These are phyloP conservation scores for Archips xylosteana DNA, from an alignment of 2,888 invertebrate genomes.

Conservation along the genomic window DNA sequence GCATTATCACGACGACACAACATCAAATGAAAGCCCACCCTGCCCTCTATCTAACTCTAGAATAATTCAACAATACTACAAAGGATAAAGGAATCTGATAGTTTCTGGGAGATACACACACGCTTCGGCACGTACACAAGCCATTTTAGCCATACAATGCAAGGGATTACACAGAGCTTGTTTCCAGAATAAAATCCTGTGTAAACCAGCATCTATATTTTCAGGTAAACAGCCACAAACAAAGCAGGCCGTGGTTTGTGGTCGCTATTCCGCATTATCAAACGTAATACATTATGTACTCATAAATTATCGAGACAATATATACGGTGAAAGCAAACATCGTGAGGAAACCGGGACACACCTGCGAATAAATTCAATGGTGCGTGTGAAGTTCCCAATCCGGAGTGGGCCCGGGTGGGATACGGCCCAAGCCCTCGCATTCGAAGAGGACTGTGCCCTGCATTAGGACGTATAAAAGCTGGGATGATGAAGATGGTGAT, in stretches of 20 bases:
- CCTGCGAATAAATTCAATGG: too few relatives aligned
- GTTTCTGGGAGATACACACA: constrained; percentile 8
- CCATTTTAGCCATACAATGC: constrained; percentile 7
- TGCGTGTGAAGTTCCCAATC: too few relatives aligned
- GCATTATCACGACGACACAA: constrained; percentile 3
- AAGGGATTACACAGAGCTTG: constrained; percentile 21
- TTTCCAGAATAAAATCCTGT: constrained; percentile 23
- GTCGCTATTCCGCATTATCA: constrained; percentile 3
- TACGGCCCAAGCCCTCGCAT: too few relatives aligned
- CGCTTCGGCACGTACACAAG: constrained; percentile 4
- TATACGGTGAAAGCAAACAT: too few relatives aligned
- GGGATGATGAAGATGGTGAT: too few relatives aligned
- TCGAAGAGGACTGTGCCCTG: too few relatives aligned
- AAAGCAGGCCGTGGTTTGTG: constrained; percentile 12
- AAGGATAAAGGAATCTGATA: constrained; percentile 16
- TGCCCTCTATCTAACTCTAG: neutral
- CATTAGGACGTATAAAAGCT: too few relatives aligned
- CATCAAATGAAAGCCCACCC: neutral
- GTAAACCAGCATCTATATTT: neutral
- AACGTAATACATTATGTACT: too few relatives aligned
- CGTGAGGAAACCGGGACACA: too few relatives aligned
- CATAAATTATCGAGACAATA: too few relatives aligned
- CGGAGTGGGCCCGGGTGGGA: too few relatives aligned
- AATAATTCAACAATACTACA: constrained; percentile 21
- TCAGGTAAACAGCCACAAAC: constrained; percentile 5